phyloP scores from a whole-genome alignment of 2,113 vertebrate species.

The Myodes glareolus region DNA sequence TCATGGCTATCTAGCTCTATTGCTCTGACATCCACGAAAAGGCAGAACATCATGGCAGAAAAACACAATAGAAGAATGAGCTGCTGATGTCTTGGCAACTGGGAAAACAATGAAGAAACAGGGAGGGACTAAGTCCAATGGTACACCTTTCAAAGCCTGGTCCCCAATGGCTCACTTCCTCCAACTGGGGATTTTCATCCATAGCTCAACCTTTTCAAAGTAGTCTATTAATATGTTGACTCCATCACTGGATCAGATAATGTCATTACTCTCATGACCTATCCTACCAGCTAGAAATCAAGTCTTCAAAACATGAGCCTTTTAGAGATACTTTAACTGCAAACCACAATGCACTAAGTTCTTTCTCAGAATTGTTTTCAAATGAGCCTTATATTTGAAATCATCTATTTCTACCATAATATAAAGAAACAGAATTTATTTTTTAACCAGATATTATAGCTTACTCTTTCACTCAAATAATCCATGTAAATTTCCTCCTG shows the following conservation, averaged over 20 bases:
- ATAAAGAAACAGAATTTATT: background rate
- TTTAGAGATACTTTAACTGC: background rate
- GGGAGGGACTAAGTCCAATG: background rate
- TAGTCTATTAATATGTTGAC: background rate
- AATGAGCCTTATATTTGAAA: background rate
- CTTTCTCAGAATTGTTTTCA: constrained; percentile 2
- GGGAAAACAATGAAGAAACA: background rate
- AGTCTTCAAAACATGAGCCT: background rate
- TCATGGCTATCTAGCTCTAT: background rate
- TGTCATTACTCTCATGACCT: background rate
- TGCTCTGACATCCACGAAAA: background rate
- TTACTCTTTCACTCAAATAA: constrained; percentile 12
- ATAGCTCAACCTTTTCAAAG: background rate
- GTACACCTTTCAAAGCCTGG: background rate
- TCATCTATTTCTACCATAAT: background rate
- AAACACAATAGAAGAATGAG: background rate
- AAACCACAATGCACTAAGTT: background rate
- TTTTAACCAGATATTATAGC: background rate
- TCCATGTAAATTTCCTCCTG: background rate
- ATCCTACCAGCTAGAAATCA: background rate
- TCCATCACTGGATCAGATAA: background rate
- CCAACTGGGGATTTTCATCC: too few relatives aligned
- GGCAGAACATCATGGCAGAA: background rate
- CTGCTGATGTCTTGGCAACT: background rate
- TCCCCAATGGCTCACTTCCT: background rate